Base-by-base conservation (phyloP, 1,140 invertebrate genomes). In the Trachelipus rathkii region DNA sequence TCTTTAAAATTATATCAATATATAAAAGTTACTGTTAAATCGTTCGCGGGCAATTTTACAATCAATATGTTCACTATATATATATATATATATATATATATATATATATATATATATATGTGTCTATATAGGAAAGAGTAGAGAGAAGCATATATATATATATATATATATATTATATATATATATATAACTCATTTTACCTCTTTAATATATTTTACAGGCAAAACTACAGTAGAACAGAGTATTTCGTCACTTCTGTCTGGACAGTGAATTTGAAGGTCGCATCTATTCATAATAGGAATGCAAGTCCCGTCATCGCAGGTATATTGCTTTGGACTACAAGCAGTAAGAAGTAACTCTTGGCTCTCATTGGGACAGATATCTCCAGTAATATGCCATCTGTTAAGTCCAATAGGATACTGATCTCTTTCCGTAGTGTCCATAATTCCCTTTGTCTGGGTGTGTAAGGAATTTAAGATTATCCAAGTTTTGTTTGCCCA, bases 261-360 rank as follows among this genome's bases (percentile, higher is more conserved):
- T 19, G 84, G 81, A 78, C 89, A 89, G 77, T 89, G 87, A 53
- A 86, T 84, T 45, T 86, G 78, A 10, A 85, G 84, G 82, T 89
- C 85, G 82, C 88, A 89, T 13, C 84, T 83, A 10, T 81, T 76
- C 24, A 73, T 75, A 44, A 75, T 72, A n/a, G 33, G 66, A 19
- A 84, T 76, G 77, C 84, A 85, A 0, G 81, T 77, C 8, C 82
- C 82, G 19, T 81, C 76, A 68, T 78, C 72, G 77, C 85, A 85
- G 10, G 79, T 77, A 76, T 83, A 82, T 45, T 84, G 78, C 67
- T 77, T 67, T 15, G 69, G 24, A 19, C 50, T 72, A 45, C 78
- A 79, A 10, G 78, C 75, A 0, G 78, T 79, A 33, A 79, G 33
- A 33, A 79, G 73, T 33, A 33, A 33, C 6, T 33, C 6, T 33